Base-by-base conservation (phyloP, 1,140 invertebrate genomes). In the Yoshiicerus persimilis region DNA sequence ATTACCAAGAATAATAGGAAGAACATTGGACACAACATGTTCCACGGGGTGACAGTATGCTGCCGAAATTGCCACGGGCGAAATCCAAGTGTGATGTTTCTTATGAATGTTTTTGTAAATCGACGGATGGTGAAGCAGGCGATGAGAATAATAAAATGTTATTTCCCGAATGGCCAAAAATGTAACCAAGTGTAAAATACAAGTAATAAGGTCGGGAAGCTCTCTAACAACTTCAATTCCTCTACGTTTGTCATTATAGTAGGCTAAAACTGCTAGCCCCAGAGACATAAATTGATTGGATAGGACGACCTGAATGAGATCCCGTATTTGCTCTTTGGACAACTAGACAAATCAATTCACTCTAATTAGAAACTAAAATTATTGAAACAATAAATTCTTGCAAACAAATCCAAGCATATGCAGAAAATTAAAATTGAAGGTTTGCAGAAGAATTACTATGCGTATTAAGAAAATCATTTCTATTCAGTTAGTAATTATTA, bases 31-130 rank as follows among this genome's bases (percentile, higher is more conserved):
- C 75, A 97, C 94, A 70, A 97, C 93, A 92, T 98, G 97, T 92
- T 98, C 97, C 16, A 98, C 91, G 3, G 97, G 97, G 93, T 98
- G 97, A 90, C 96, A 96, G 92, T 98, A 98, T 56, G 97, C 94
- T 25, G 96, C 95, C 0, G 96, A 96, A 2, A 98, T 94, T 56
- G 96, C 96, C 34, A 92, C 91, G 16, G 92, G 92, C 25, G 92
- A 89, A 4, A 91, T 92, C 92, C 92, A 92, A 32, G 92, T 91
- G 84, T 92, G 92, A 89, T 94, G 93, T 6, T 90, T 87, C 88
- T 94, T 94, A 91, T 94, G 93, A 70, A 94, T 92, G 41, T 92
- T 90, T 84, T 92, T 93, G 91, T 94, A 94, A 13, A 94, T 62
- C 5, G 88, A 88, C 34, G 92, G 92, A 86, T 93, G 92, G 87